Percentiles rank a stretch among this genome's conserved stretches.
Evolutionary conservation across 2,797 vertebrate species (phyloP).

Genomic region (Sphaeramia orbicularis): DNA sequence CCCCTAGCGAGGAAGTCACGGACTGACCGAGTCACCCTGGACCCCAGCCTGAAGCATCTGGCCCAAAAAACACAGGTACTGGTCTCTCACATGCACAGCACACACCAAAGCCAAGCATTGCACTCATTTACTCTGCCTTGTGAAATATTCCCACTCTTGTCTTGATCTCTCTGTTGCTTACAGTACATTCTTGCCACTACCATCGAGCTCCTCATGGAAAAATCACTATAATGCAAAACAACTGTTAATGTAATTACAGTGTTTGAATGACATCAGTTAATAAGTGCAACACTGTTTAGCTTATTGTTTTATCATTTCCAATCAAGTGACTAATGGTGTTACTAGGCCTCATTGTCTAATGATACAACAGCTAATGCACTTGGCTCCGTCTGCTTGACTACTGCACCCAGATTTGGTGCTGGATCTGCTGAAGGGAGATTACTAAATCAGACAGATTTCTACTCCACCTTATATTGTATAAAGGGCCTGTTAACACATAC

Average conservation of each 20-base stretch:
- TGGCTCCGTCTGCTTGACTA: constrained; percentile 65
- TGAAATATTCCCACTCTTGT: constrained; percentile 63
- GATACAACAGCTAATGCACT: constrained; percentile 69
- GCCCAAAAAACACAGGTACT: constrained; percentile 89
- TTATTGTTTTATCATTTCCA: constrained; percentile 80
- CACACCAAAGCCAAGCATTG: constrained; percentile 46
- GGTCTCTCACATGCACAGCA: constrained; percentile 13
- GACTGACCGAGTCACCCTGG: constrained; percentile 80
- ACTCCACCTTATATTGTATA: constrained; percentile 70
- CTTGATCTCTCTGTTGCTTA: constrained; percentile 53
- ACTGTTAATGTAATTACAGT: constrained; percentile 74
- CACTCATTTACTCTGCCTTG: constrained; percentile 68
- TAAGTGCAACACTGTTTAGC: constrained; percentile 61
- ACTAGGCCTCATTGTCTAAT: constrained; percentile 70
- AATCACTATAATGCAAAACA: constrained; percentile 79
- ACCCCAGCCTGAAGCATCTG: constrained; percentile 80
- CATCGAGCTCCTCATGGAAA: constrained; percentile 74
- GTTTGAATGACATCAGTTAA: constrained; percentile 76
- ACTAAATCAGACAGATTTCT: constrained; percentile 72
- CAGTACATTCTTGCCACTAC: constrained; percentile 67
- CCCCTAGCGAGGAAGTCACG: constrained; percentile 84
- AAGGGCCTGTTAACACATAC: constrained; percentile 51
- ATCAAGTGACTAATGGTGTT: constrained; percentile 77
- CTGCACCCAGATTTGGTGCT: constrained; percentile 67
- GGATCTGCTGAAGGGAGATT: constrained; percentile 62